Base-by-base conservation (phyloP, 1,140 invertebrate species). In the Copidosoma floridanum region DNA sequence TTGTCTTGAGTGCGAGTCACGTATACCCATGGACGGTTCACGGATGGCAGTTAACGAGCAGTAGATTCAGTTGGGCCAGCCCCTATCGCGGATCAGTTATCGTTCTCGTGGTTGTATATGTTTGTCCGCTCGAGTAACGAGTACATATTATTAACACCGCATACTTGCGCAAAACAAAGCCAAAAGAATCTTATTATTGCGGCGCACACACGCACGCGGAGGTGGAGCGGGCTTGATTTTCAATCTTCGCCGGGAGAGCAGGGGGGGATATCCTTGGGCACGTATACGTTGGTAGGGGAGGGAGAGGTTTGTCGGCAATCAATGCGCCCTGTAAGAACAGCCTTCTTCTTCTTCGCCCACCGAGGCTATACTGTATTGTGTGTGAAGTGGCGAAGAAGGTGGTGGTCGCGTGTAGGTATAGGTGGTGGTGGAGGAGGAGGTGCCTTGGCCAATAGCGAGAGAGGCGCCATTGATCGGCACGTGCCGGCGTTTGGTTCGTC, bases 401-500 rank as follows among this genome's bases (percentile, higher is more conserved):
- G 60, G 61, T 26, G 57, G 18, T 1, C 14, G 47, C 14, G 16
- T n/a, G 23, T 8, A 12, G 29, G n/a, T 55, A 46, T 3, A 63
- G 58, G 63, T 61, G 69, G 63, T 63, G 63, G 65, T 57, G 63
- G 61, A 52, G 21, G 11, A 7, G 41, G 40, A 6, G 10, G 14
- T 1, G 11, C 11, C 27, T 20, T 71, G 68, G 69, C 78, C 78
- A 80, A 80, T 63, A 24, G 41, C 71, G 71, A 72, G 70, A 71
- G 68, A 78, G 78, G 78, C 77, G 77, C 77, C 78, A 80, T 80
- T 80, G 78, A 80, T 80, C 78, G 77, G 76, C 78, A 80, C 77
- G 78, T 78, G 78, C 74, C 66, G 65, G 66, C 67, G 64, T 65
- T 69, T 68, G 71, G 67, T 63, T 67, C 68, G 63, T 54, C 46